phyloP scores from a whole-genome alignment of 2,888 invertebrate genomes.

The Pachydiplax longipennis region DNA sequence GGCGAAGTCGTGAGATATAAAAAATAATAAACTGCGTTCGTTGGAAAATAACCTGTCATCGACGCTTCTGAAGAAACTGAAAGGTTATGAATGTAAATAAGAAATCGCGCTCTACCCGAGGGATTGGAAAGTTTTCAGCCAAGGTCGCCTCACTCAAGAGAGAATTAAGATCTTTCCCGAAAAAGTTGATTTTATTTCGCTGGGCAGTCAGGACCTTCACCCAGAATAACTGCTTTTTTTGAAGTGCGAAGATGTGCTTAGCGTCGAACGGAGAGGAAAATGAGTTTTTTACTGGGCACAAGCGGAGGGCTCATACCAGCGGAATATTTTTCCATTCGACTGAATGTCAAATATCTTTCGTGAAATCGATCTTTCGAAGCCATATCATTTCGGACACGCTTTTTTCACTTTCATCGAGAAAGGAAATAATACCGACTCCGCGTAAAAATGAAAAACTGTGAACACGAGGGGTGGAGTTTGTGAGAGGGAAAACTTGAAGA shows the following conservation, averaged over 20 bases:
- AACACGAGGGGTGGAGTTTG: neutral
- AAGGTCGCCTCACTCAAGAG: constrained; percentile 10
- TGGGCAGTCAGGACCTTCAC: neutral
- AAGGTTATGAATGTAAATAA: constrained; percentile 18
- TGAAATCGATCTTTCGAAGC: neutral
- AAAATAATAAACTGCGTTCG: neutral
- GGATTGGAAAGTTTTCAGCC: constrained; percentile 21
- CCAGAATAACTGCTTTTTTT: neutral
- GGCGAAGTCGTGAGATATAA: neutral
- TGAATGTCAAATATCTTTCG: neutral
- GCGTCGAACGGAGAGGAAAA: neutral
- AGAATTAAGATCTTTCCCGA: constrained; percentile 16
- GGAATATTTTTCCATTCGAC: constrained; percentile 23
- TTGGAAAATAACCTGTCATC: neutral
- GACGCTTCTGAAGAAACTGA: neutral
- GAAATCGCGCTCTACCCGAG: neutral
- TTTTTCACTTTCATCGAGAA: constrained; percentile 19
- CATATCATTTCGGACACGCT: constrained; percentile 11
- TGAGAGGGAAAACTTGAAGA: neutral
- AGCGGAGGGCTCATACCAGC: neutral
- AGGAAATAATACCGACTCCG: neutral
- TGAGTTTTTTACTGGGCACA: neutral
- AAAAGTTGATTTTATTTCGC: neutral
- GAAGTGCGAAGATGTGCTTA: neutral
- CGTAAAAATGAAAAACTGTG: neutral